Evolutionary conservation across 2,113 vertebrate genomes (phyloP).

Genomic region (Xiphophorus maculatus): DNA sequence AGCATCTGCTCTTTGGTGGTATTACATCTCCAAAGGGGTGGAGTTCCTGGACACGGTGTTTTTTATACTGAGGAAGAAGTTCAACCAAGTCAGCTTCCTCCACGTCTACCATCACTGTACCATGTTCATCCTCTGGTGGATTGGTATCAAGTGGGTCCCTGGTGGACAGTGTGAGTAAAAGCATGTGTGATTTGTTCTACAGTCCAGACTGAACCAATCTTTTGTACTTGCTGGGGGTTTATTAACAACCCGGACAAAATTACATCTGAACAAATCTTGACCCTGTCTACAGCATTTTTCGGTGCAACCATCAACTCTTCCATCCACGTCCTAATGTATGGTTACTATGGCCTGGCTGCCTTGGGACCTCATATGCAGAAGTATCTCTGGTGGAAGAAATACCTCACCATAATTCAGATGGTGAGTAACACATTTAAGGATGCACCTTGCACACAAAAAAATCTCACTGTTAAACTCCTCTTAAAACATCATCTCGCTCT

Average conservation of each 20-base stretch:
- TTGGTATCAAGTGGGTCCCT: slow-evolving; percentile 98
- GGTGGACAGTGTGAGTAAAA: slow-evolving; percentile 93
- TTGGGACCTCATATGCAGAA: slow-evolving; percentile 95
- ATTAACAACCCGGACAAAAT: neutral
- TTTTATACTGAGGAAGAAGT: slow-evolving; percentile 98
- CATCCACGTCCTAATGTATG: slow-evolving; percentile 97
- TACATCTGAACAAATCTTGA: neutral
- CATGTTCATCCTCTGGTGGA: slow-evolving; percentile 99
- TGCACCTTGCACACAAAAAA: neutral
- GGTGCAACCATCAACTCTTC: slow-evolving; percentile 94
- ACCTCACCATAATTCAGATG: slow-evolving; percentile 97
- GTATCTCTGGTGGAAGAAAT: slow-evolving; percentile 98
- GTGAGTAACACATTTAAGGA: slow-evolving; percentile 75
- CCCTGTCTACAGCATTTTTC: slow-evolving; percentile 87
- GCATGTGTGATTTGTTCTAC: too few species aligned
- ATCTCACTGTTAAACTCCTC: neutral
- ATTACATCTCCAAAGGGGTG: slow-evolving; percentile 97
- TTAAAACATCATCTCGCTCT: neutral
- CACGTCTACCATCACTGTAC: slow-evolving; percentile 99
- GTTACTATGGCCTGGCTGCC: slow-evolving; percentile 94
- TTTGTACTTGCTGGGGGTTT: neutral
- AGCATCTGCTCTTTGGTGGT: slow-evolving; percentile 98
- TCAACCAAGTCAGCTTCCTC: slow-evolving; percentile 98
- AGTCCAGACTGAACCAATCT: neutral
- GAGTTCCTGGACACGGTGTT: slow-evolving; percentile 98